phyloP scores from a whole-genome alignment of 2,888 invertebrate species.

The Didymodactylos carnosus region DNA sequence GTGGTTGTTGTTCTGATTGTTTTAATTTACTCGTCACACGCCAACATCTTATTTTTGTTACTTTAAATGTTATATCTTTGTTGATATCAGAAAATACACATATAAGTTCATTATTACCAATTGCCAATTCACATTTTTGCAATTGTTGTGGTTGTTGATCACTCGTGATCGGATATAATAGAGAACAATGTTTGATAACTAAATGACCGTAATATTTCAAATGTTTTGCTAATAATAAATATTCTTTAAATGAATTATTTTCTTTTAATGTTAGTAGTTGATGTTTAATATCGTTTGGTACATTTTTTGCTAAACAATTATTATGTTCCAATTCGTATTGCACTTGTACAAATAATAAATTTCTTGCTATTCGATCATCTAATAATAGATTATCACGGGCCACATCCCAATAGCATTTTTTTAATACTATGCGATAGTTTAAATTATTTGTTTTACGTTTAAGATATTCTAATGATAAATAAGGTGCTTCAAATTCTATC shows the following conservation, averaged over 20 bases:
- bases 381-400: neutral
- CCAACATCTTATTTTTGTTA: slow-evolving; percentile 91
- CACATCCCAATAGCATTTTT: neutral
- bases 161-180: neutral
- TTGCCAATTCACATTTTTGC: neutral
- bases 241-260: neutral
- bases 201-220: neutral
- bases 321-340: neutral
- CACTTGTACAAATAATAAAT: neutral
- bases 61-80: slow-evolving; percentile 64
- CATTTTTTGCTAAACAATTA: neutral
- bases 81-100: neutral
- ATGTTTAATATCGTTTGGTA: neutral
- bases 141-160: neutral
- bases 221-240: neutral
- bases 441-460: neutral
- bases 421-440: neutral
- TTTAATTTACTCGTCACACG: slow-evolving; percentile 54
- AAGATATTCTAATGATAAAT: neutral
- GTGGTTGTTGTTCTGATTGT: no score
- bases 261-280: neutral
- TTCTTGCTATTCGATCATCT: neutral
- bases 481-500: neutral
- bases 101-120: neutral
- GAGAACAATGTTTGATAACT: neutral